phyloP scores from a whole-genome alignment of 1,140 invertebrate genomes.

The Sitobion miscanthi region DNA sequence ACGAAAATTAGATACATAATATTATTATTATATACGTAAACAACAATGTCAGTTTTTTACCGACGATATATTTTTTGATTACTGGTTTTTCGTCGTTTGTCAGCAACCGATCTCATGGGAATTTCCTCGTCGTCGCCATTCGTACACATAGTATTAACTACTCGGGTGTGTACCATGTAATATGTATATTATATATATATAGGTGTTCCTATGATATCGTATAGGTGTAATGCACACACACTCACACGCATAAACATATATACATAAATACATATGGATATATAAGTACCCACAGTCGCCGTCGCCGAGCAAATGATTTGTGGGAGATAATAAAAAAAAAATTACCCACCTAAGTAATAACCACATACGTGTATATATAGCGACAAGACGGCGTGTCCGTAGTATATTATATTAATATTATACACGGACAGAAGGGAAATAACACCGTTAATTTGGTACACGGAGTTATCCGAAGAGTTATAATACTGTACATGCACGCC shows the following conservation, averaged over 20 bases:
- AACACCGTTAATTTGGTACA: slow-evolving; percentile 52
- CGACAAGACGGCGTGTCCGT: slow-evolving; percentile 6
- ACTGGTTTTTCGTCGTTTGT: slow-evolving; percentile 28
- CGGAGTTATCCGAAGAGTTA: slow-evolving; percentile 30
- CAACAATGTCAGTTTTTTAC: slow-evolving; percentile 36
- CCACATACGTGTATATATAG: background rate
- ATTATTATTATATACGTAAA: background rate
- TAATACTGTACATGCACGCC: slow-evolving; percentile 2
- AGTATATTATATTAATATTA: background rate
- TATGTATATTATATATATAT: background rate
- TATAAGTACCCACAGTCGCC: background rate
- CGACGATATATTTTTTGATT: slow-evolving; percentile 35
- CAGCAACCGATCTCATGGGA: slow-evolving; percentile 23
- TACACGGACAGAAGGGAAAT: slow-evolving; percentile 39
- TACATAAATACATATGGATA: background rate
- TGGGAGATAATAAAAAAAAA: slow-evolving; percentile 40
- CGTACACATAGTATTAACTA: background rate
- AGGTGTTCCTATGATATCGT: background rate
- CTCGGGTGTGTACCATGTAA: background rate
- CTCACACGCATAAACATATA: background rate
- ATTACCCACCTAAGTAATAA: slow-evolving; percentile 20
- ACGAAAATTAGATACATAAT: slow-evolving; percentile 32
- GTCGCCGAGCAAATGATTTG: slow-evolving; percentile 30
- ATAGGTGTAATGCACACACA: background rate
- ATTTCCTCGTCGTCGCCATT: slow-evolving; percentile 26